These are phyloP conservation scores for Panthera leo DNA, from an alignment of 2,113 vertebrate species.

Conservation along the genomic window DNA sequence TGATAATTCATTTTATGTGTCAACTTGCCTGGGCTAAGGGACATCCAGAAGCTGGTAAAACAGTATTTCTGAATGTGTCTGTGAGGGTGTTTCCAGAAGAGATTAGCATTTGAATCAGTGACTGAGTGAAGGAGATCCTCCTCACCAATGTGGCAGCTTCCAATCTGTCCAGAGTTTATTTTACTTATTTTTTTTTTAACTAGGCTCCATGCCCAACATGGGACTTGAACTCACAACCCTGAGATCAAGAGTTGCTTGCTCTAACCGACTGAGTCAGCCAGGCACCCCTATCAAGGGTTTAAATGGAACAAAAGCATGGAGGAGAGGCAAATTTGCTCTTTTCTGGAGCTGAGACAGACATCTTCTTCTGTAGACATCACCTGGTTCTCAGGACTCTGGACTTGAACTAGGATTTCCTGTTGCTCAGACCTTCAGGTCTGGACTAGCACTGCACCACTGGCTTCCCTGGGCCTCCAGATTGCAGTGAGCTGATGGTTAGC, in stretches of 20 bases:
- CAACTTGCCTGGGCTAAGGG: too few relatives aligned
- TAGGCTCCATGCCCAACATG: background rate
- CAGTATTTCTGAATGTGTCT: background rate
- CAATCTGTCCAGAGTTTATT: too few relatives aligned
- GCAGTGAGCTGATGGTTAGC: background rate
- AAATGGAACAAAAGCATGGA: background rate
- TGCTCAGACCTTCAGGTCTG: too few relatives aligned
- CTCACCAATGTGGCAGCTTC: background rate
- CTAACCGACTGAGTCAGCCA: background rate
- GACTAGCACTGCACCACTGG: background rate
- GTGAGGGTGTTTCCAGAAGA: background rate
- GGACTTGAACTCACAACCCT: background rate
- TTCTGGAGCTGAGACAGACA: background rate
- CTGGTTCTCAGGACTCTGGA: background rate
- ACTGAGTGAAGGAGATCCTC: background rate
- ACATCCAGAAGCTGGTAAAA: background rate
- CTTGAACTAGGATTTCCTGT: background rate
- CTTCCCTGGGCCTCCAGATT: too few relatives aligned
- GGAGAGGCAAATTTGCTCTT: background rate
- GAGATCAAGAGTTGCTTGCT: background rate
- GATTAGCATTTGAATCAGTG: background rate
- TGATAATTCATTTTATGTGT: background rate
- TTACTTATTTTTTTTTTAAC: background rate
- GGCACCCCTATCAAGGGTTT: background rate
- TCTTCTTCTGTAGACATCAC: too few relatives aligned